Conservation (phyloP, 2,797 vertebrate species). For the Mormyrus proboscirostris region DNA sequence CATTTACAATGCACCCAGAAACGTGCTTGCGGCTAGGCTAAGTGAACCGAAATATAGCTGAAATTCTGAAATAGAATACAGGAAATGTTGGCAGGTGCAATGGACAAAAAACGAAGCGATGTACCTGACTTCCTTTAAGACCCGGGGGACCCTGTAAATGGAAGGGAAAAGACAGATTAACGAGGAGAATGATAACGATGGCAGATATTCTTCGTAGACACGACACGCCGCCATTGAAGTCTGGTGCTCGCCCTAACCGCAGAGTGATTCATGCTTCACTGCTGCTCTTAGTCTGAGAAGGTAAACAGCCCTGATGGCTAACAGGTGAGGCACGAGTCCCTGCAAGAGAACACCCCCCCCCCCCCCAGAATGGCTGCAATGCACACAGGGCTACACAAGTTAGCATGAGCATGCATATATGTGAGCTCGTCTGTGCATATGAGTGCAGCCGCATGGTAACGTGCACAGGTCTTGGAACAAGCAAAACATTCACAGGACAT, state of each 20-base stretch:
- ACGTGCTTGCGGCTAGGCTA: not conserved
- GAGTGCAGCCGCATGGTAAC: not conserved
- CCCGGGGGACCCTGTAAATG: constrained; percentile 58
- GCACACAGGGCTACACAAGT: not conserved
- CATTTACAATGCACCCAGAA: not conserved
- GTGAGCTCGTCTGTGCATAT: not conserved
- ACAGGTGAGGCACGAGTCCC: constrained; percentile 12
- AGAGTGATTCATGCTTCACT: constrained; percentile 2
- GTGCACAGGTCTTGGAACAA: not conserved
- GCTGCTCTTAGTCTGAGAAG: not conserved
- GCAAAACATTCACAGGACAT: not conserved
- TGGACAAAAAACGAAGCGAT: constrained; percentile 4
- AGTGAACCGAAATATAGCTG: not conserved
- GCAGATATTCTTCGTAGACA: not conserved
- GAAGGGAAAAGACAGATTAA: constrained; percentile 26
- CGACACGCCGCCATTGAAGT: not conserved
- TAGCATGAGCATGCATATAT: not conserved
- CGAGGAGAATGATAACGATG: not conserved
- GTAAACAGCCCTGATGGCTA: constrained; percentile 19
- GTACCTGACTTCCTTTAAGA: constrained; percentile 64
- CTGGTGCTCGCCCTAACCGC: not conserved
- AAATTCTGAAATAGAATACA: not conserved
- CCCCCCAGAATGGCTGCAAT: not conserved
- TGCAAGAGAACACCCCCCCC: not conserved
- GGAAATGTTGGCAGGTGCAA: not conserved